These are phyloP conservation scores for Chymomyza costata DNA, from an alignment of 1,140 invertebrate species.

Conservation along the genomic window DNA sequence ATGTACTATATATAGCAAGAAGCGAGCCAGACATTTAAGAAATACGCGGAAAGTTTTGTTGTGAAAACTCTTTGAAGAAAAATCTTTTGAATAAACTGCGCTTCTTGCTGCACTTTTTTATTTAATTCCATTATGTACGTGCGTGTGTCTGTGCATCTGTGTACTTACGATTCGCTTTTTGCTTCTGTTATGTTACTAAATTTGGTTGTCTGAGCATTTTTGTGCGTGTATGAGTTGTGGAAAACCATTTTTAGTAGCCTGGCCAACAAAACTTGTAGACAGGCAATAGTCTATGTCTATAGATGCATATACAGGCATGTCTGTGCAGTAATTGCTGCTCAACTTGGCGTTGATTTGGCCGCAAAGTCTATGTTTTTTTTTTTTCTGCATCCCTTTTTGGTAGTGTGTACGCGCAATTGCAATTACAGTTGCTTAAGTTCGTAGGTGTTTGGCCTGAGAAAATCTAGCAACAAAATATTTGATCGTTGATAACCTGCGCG, in stretches of 20 bases:
- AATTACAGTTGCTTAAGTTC: too few species aligned
- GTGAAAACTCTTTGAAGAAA: conserved; percentile 58
- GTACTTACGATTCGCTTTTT: conserved; percentile 27
- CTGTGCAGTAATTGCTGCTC: conserved; percentile 41
- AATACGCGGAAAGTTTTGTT: conserved; percentile 28
- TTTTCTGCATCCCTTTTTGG: conserved; percentile 39
- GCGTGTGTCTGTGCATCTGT: too few species aligned
- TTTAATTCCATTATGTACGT: conserved; percentile 70
- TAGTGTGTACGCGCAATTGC: conserved; percentile 22
- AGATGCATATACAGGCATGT: conserved; percentile 34
- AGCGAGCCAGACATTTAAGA: conserved; percentile 38
- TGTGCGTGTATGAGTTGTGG: conserved; percentile 30
- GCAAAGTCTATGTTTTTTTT: conserved; percentile 16
- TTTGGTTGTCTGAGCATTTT: conserved; percentile 70
- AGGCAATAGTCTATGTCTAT: conserved; percentile 16
- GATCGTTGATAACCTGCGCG: too few species aligned
- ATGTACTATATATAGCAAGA: conserved; percentile 55
- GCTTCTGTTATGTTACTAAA: conserved; percentile 58
- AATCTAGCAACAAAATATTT: too few species aligned
- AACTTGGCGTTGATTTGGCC: too few species aligned
- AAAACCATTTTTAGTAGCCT: conserved; percentile 67
- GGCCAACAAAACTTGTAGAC: conserved; percentile 46
- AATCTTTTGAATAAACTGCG: conserved; percentile 40
- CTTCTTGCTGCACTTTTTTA: conserved; percentile 40
- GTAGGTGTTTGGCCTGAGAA: too few species aligned